Percentiles rank a stretch among this genome's conserved stretches.
Conservation (phyloP, 2,888 invertebrate species). For the Drosophila setosimentum region DNA sequence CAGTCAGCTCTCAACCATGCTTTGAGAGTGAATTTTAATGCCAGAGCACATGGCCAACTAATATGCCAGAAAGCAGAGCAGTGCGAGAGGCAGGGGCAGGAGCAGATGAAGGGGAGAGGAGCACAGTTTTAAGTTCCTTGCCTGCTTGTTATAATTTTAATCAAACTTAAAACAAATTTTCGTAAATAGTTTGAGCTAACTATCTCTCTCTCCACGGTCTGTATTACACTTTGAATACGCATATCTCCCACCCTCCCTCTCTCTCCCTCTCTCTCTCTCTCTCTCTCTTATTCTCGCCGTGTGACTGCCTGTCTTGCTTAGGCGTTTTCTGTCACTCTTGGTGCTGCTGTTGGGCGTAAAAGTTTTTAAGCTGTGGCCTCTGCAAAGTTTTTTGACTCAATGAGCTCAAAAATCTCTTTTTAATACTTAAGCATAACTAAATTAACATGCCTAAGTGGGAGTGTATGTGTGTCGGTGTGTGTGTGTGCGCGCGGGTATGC, state of each 20-base stretch:
- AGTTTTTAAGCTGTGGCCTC: slow-evolving; percentile 64
- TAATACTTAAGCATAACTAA: slow-evolving; percentile 80
- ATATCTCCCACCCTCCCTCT: not conserved
- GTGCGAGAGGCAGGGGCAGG: not conserved
- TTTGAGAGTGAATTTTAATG: slow-evolving; percentile 27
- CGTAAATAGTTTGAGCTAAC: slow-evolving; percentile 60
- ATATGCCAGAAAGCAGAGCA: slow-evolving; percentile 35
- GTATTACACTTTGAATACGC: not conserved
- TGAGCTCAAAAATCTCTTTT: slow-evolving; percentile 81
- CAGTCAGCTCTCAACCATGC: slow-evolving; percentile 4
- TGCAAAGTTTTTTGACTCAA: slow-evolving; percentile 72
- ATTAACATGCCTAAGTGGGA: slow-evolving; percentile 65
- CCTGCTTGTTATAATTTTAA: slow-evolving; percentile 66
- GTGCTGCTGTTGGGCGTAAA: slow-evolving; percentile 30
- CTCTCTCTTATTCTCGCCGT: too few species aligned
- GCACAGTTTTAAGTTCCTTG: slow-evolving; percentile 21
- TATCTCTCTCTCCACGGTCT: slow-evolving; percentile 15
- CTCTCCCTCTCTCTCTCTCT: not conserved
- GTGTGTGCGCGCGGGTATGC: slow-evolving; percentile 1
- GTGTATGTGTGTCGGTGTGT: slow-evolving; percentile 14
- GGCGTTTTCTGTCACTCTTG: slow-evolving; percentile 13
- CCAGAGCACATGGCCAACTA: slow-evolving; percentile 46
- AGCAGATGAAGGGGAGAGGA: not conserved
- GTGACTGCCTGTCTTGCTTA: not conserved
- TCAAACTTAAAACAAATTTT: slow-evolving; percentile 70